phyloP scores from a whole-genome alignment of 2,113 vertebrate genomes.

The Trinectes maculatus region DNA sequence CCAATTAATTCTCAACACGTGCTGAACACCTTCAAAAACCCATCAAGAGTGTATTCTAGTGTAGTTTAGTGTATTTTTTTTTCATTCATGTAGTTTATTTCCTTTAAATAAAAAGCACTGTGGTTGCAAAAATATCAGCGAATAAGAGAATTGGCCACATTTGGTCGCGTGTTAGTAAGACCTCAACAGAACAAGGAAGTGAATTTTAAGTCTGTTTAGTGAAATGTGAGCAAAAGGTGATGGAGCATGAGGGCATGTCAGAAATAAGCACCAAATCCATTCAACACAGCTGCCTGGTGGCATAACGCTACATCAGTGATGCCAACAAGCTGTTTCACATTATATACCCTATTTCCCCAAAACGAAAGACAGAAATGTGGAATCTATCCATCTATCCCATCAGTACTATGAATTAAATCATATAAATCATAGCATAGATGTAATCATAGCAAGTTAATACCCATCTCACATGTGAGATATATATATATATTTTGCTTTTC shows the following conservation, averaged over 20 bases:
- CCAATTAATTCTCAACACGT: neutral
- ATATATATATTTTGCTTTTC: constrained; percentile 12
- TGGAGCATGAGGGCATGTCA: constrained; percentile 48
- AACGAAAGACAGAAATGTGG: constrained; percentile 55
- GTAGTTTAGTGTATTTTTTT: neutral
- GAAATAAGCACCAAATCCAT: constrained; percentile 49
- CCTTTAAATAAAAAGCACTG: neutral
- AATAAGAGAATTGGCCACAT: constrained; percentile 9
- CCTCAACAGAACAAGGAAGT: constrained; percentile 35
- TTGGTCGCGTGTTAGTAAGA: constrained; percentile 34
- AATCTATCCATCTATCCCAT: no score
- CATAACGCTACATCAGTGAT: constrained; percentile 61
- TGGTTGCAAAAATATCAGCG: constrained; percentile 5
- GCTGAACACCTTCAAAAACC: constrained; percentile 1
- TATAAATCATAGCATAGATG: no score
- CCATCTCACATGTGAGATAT: no score
- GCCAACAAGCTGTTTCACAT: constrained; percentile 70
- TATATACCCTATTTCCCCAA: constrained; percentile 52
- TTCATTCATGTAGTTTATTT: neutral
- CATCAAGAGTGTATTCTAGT: neutral
- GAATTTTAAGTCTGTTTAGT: constrained; percentile 52
- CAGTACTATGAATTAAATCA: no score
- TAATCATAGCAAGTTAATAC: constrained; percentile 60
- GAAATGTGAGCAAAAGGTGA: constrained; percentile 54
- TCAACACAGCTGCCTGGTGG: constrained; percentile 52